Evolutionary conservation across 1,140 invertebrate genomes (phyloP), one percentile per base, ranked within the genome.

Genomic region (Rhizoglyphus robini): DNA sequence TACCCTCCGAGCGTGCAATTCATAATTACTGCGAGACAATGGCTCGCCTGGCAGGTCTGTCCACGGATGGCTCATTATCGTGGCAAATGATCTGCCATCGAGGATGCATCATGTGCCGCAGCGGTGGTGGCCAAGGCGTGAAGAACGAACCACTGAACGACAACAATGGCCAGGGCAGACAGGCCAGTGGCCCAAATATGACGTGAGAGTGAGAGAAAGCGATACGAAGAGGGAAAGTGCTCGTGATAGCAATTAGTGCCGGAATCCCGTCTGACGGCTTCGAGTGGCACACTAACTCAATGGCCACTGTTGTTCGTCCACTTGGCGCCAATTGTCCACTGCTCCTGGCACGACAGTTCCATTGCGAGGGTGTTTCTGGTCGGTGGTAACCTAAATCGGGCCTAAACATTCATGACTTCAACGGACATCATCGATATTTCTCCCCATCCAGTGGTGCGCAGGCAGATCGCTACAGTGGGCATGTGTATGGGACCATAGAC

Each of bases 81-180:
- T 25, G 23, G 51, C 51, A 54, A 54, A 23, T 54, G 51, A 54
- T 54, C 51, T 27, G 23, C 31, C 8, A 32, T 54, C 36, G 36
- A 8, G 36, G 36, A 41, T 41, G 36, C 36, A 41, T 41, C 36
- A 18, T n/a, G n/a, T n/a, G n/a, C n/a, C n/a, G n/a, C n/a, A n/a
- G n/a, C n/a, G n/a, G n/a, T n/a, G n/a, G n/a, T 11, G 23, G 51
- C 51, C 20, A 54, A 54, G 51, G 51, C 51, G 51, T 54, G 51
- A 54, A 54, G 51, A 54, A 54, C 36, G 8, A 18, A 41, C 18
- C 36, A 41, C 18, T 41, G 36, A 41, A 41, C 36, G 18, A 41
- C 18, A 41, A 41, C 8, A 54, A 54, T 15, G 23, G 23, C 23
- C 8, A 54, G 51, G 23, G 23, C 23, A 54, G 20, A 54, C 15